phyloP scores from a whole-genome alignment of 1,140 invertebrate genomes.

The Wiebesia pumilae region DNA sequence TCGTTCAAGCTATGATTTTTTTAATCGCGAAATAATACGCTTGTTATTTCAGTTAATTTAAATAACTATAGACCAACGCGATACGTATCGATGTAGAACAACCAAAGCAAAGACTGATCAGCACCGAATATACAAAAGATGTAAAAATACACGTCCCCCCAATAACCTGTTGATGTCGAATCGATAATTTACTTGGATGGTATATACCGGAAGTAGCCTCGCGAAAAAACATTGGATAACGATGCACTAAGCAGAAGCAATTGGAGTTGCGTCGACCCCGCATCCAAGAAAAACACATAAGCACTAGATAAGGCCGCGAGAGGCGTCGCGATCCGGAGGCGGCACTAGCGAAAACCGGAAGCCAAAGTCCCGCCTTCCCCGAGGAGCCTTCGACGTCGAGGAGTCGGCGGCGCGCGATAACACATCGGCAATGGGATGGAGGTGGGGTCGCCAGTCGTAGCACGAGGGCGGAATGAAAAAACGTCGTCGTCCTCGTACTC shows the following conservation, averaged over 20 bases:
- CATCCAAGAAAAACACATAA: neutral
- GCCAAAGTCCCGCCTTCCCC: neutral
- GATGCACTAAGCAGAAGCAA: neutral
- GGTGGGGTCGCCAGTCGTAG: neutral
- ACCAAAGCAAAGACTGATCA: neutral
- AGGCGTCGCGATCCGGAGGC: neutral
- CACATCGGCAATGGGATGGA: neutral
- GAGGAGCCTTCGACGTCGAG: neutral
- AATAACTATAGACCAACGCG: no score
- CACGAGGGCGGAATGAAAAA: conserved; percentile 59
- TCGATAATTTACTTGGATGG: neutral
- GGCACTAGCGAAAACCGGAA: neutral
- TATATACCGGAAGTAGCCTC: neutral
- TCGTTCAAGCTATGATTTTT: no score
- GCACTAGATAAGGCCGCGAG: neutral
- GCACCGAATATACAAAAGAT: neutral
- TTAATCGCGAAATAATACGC: no score
- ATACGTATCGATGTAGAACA: no score
- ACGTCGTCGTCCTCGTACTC: conserved; percentile 58
- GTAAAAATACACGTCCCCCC: neutral
- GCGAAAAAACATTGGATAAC: neutral
- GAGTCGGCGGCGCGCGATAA: neutral
- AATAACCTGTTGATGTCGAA: neutral
- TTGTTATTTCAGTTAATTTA: no score
- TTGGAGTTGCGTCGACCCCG: neutral